Evolutionary conservation across 2,113 vertebrate genomes (phyloP), one percentile per base, ranked within the genome.

Genomic region (Shinisaurus crocodilurus): DNA sequence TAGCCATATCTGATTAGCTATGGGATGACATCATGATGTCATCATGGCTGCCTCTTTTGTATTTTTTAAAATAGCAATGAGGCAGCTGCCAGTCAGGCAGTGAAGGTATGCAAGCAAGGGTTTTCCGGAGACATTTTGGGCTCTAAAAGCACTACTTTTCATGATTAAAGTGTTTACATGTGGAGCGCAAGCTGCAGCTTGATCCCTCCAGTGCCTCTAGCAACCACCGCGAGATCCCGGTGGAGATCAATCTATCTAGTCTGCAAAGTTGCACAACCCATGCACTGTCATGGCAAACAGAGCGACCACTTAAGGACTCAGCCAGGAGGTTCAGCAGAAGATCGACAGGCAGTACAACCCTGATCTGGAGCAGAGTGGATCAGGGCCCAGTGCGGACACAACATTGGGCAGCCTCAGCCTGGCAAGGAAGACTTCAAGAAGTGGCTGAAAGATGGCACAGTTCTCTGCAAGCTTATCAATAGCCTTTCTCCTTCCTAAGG

Each of bases 401-500:
- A 98, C 0, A 91, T 98, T 43, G 95, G 98, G 37, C 97, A 95
- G 91, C 98, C 98, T 0, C 97, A 98, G 0, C 92, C 98, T 0
- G 99, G 99, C 8, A 98, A 96, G 32, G 96, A 98, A 0, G 98
- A 98, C 94, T 99, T 99, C 96, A 99, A 99, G 97, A 97, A 96
- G 93, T 99, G 99, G 99, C 97, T 99, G 50, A 98, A 99, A 97
- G 99, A 99, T 0, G 99, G 99, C 95, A 99, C 98, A 0, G 99
- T 99, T 80, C 97, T 99, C 40, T 99, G 98, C 91, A 96, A 97
- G 89, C 98, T 99, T 89, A 99, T 99, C 96, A 99, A 99, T 91
- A 98, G 98, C 89, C 98, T 99, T 72, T 97, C n/a, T n/a, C n/a
- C n/a, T 98, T 92, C 98, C 98, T 0, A 97, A 98, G 79, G 99